Base-by-base conservation (phyloP, 2,113 vertebrate genomes). In the Tinamus guttatus region DNA sequence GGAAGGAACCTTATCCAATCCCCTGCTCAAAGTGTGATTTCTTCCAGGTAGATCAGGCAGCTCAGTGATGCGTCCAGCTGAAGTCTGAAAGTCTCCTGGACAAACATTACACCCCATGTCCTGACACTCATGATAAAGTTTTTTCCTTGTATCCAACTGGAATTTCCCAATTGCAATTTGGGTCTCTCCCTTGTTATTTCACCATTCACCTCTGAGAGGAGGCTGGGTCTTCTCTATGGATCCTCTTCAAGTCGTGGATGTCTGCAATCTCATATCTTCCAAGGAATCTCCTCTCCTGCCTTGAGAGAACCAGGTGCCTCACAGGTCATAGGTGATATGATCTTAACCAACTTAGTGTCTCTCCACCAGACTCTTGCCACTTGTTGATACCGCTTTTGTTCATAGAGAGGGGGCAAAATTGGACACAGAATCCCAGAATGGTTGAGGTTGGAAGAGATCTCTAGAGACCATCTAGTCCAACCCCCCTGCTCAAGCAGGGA, bases 371-470 rank as follows among this genome's bases (percentile, higher is more conserved):
- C 10, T 81, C 52, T 76, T 6, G 0, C 4, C 20, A 17, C 9
- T 49, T 64, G 52, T 43, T 21, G 15, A 9, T n/a, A 32, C 8
- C 14, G 25, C 38, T 68, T 63, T 22, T 60, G 13, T 51, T 16
- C 56, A 32, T 11, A 68, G n/a, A 9, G 1, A 41, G 8, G 2
- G 3, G 9, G 32, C 4, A 45, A 74, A n/a, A 45, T 0, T 32
- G 8, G 20, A 20, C 27, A 12, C 20, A 47, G 45, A 47, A 47
- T 47, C 45, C 19, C 45, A 47, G 7, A 19, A 47, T 20, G 18
- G 7, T 47, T 20, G 19, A 47, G 19, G 8, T 47, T 47, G 45
- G 17, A 47, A 47, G 45, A 6, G 18, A 47, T 8, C 45, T 19
- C 45, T 47, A 47, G 45, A 47, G 45, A 47, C 20, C 19, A 20